Conservation (phyloP, 2,797 vertebrate genomes). For the Petrocephalus schoutedeni region DNA sequence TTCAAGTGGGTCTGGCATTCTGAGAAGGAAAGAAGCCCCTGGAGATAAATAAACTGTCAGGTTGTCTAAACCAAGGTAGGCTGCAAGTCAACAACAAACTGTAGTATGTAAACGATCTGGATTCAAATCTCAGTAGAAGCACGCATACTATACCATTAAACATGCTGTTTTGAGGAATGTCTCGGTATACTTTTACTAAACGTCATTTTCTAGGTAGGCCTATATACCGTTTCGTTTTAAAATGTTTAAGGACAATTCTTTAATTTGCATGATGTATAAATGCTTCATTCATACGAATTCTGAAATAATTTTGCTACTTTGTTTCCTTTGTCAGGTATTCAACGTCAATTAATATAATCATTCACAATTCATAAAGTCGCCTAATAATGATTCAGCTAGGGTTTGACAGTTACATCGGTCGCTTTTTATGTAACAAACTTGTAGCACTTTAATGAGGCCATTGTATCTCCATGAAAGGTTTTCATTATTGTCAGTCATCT, state of each 20-base stretch:
- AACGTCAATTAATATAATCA: background rate
- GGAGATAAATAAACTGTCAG: constrained; percentile 5
- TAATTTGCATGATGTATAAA: background rate
- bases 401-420: background rate
- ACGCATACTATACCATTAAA: background rate
- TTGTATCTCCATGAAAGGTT: background rate
- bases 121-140: background rate
- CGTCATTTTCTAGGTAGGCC: background rate
- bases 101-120: background rate
- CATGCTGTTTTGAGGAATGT: background rate
- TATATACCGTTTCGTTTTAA: background rate
- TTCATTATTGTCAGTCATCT: background rate
- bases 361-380: background rate
- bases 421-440: background rate
- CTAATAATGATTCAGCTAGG: background rate
- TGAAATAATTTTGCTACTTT: background rate
- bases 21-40: background rate
- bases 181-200: background rate
- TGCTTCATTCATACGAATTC: background rate
- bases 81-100: background rate
- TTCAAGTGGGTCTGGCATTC: background rate
- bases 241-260: background rate
- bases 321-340: background rate
- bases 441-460: background rate
- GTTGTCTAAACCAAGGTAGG: background rate